Evolutionary conservation across 2,888 invertebrate species (phyloP), one percentile per base, ranked within the genome.

Genomic region (Heterodera filipjevi): DNA sequence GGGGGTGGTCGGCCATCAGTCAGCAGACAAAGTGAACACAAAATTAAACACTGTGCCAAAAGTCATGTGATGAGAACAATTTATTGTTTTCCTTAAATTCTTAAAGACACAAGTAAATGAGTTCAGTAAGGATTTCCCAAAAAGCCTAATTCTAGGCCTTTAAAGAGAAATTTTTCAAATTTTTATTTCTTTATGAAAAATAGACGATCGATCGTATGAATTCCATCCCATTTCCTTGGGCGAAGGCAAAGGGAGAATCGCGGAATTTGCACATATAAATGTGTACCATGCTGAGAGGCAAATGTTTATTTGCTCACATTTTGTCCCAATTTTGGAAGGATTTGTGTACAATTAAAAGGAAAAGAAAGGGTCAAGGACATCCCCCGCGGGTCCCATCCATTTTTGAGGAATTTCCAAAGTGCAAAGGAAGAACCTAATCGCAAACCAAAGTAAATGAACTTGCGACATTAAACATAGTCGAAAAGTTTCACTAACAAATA

Each of bases 271-370:
- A 27, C 59, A 59, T 27, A 59, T 59, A n/a, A 59, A 59, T 39
- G 6, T 53, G 27, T 59, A n/a, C 59, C 59, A n/a, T 59, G 49
- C 49, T 49, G 59, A n/a, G 59, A 22, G 59, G 59, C 59, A 59
- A 59, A 59, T 59, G 59, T 59, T n/a, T n/a, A n/a, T n/a, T 59
- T 59, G 59, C 59, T 59, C 59, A 27, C 59, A 59, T 59, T 59
- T 59, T 59, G 59, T 27, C 59, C 59, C 59, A 27, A 59, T 59
- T 59, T 59, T 59, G 59, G 59, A 59, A 59, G 27, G 59, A 59
- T 49, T 49, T 59, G 59, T 59, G 59, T 27, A 59, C n/a, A 59
- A 59, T 59, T 59, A 59, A 59, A 59, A 22, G n/a, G 27, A 27
- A 27, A 59, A 27, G 59, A 27, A 59, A 59, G 59, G 59, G 59